Base-by-base conservation (phyloP, 1,140 invertebrate species). In the Pseudobourletiella spinata region DNA sequence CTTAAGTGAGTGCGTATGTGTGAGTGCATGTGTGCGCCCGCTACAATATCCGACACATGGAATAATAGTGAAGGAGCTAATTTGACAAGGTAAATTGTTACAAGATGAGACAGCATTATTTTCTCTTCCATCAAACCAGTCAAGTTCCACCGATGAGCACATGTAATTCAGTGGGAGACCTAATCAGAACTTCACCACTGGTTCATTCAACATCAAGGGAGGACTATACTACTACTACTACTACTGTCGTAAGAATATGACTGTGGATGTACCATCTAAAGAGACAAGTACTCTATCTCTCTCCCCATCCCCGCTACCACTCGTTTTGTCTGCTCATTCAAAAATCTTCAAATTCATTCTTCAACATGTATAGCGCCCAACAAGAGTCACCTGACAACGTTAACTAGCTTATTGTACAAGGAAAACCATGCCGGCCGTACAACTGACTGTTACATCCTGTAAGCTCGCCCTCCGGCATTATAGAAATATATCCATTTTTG, bases 81-180 rank as follows among this genome's bases (percentile, higher is more conserved):
- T 68, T 63, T 68, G 67, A 68, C 67, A 68, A 57, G 63, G 51
- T 57, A 59, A 68, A 65, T 67, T 67, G 65, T 63, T 60, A n/a
- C 25, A 39, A 25, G 60, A 67, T 67, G 65, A 67, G 32, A 57
- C 44, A 60, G 61, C 65, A 67, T 39, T 62, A 59, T 61, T 65
- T 52, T 52, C 29, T 51, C 51, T 24, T 59, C n/a, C 26, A 28
- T 42, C 39, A 28, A 3, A 28, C 29, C 43, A 43, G 3, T 57
- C 52, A 15, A 20, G 51, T 20, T 51, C 57, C 48, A 16, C 26
- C 26, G n/a, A 46, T 22, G 52, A 30, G 20, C 35, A 26, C 25
- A 51, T 26, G 18, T 26, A 51, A n/a, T n/a, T n/a, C n/a, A n/a
- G n/a, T 39, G 20, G 24, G 50, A 52, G 22, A 16, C 16, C 50